Evolutionary conservation across 2,113 vertebrate species (phyloP), one percentile per base, ranked within the genome.

Genomic region (Recurvirostra avosetta): DNA sequence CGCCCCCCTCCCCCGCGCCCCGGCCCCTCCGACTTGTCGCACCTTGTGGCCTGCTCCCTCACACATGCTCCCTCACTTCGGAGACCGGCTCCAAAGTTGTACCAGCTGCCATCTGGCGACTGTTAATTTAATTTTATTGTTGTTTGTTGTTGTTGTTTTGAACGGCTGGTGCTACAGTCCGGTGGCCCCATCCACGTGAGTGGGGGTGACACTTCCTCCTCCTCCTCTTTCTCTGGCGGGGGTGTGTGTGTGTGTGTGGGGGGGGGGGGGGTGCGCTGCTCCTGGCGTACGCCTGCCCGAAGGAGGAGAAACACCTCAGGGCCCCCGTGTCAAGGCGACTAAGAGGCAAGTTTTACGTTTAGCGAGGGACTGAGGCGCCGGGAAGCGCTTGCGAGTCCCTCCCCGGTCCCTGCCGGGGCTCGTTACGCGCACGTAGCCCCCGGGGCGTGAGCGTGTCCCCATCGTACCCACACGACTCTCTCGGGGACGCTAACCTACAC

Each of bases 91-190:
- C 71, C 84, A 23, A 93, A 97, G 95, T 96, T 97, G 97, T 83
- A 94, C 96, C 97, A 96, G 97, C 97, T 95, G 98, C 98, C 98
- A 98, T 98, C 98, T 98, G 98, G 97, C 96, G 97, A 98, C 97
- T 97, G 97, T 63, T 96, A 90, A 74, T 81, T 97, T 90, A 65
- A 88, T 84, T 90, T 83, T 97, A 88, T 93, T 97, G 86, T 80
- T 86, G 17, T 76, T 89, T 81, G 38, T 71, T 93, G 49, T 62
- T 40, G 95, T 89, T 90, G 90, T 94, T 92, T 94, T 78, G 95
- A 94, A 81, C 86, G 89, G 73, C 90, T 78, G 90, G 66, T 85
- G 93, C 94, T 93, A 67, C 75, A 41, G 76, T 47, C 72, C 72
- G 53, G 56, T 87, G 55, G 38, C 59, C 81, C 47, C 27, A 3